These are phyloP conservation scores for Diarsia brunnea DNA, from an alignment of 2,888 invertebrate genomes.

Conservation along the genomic window DNA sequence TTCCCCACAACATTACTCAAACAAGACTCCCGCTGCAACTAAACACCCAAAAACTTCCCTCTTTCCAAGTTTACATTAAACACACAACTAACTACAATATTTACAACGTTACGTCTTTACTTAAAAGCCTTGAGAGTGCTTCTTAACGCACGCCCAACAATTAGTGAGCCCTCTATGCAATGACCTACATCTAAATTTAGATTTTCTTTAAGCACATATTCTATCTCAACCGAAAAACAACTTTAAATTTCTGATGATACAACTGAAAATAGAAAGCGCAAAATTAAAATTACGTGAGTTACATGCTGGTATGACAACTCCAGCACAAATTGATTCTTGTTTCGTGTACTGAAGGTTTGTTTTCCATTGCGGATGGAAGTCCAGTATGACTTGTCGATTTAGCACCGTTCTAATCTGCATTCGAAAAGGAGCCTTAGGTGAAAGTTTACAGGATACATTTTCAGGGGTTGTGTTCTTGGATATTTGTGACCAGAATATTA, in stretches of 20 bases:
- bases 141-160: constrained; percentile 77
- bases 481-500: constrained; percentile 70
- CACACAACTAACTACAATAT: constrained; percentile 63
- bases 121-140: constrained; percentile 73
- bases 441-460: constrained; percentile 24
- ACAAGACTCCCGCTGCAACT: constrained; percentile 46
- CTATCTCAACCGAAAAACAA: constrained; percentile 16
- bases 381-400: constrained; percentile 64
- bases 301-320: constrained; percentile 23
- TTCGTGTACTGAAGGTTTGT: constrained; percentile 50
- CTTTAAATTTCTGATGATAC: background rate
- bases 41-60: constrained; percentile 44
- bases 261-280: constrained; percentile 31
- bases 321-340: constrained; percentile 63
- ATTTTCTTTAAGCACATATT: constrained; percentile 61
- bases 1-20: constrained; percentile 26
- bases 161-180: constrained; percentile 75
- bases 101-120: constrained; percentile 63
- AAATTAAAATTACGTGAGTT: constrained; percentile 50
- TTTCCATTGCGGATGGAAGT: constrained; percentile 50
- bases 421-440: constrained; percentile 35
- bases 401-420: constrained; percentile 32
- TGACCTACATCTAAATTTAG: constrained; percentile 79
- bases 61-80: constrained; percentile 51
- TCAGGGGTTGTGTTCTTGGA: constrained; percentile 10